phyloP scores from a whole-genome alignment of 1,140 invertebrate genomes.

The Oncopeltus fasciatus region DNA sequence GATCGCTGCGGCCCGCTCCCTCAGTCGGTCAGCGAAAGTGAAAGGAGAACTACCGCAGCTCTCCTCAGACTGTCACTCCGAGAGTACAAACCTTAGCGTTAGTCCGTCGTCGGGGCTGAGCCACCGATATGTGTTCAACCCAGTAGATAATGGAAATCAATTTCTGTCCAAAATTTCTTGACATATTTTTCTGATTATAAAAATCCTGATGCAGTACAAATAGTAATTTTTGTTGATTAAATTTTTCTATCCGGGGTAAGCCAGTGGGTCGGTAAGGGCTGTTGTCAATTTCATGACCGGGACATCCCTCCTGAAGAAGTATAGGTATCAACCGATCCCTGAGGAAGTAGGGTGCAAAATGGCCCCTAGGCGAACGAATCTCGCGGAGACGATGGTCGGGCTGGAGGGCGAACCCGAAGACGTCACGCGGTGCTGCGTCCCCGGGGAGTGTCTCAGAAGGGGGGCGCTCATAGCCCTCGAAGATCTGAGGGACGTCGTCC shows the following conservation, averaged over 20 bases:
- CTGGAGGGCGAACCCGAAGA: constrained; percentile 10
- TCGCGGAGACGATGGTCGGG: background rate
- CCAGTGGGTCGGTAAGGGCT: too few species aligned
- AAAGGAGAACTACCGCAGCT: background rate
- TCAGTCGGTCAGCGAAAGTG: constrained; percentile 19
- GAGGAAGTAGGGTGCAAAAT: constrained; percentile 12
- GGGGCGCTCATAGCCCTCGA: constrained; percentile 47
- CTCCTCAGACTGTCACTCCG: background rate
- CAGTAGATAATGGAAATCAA: background rate
- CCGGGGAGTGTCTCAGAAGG: constrained; percentile 44
- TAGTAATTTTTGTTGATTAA: background rate
- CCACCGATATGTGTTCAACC: constrained; percentile 23
- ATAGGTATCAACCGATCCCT: constrained; percentile 14
- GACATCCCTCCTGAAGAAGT: constrained; percentile 15
- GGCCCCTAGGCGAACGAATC: constrained; percentile 15
- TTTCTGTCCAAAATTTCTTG: background rate
- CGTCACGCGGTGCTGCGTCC: constrained; percentile 59
- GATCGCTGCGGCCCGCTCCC: background rate
- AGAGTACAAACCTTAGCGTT: background rate
- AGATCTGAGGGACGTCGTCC: constrained; percentile 63
- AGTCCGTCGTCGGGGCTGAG: constrained; percentile 16
- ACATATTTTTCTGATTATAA: background rate
- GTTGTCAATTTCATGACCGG: constrained; percentile 13
- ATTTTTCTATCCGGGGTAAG: background rate
- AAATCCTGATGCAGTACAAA: constrained; percentile 19